Conservation (phyloP, 2,797 vertebrate species). For the Cuniculus paca region DNA sequence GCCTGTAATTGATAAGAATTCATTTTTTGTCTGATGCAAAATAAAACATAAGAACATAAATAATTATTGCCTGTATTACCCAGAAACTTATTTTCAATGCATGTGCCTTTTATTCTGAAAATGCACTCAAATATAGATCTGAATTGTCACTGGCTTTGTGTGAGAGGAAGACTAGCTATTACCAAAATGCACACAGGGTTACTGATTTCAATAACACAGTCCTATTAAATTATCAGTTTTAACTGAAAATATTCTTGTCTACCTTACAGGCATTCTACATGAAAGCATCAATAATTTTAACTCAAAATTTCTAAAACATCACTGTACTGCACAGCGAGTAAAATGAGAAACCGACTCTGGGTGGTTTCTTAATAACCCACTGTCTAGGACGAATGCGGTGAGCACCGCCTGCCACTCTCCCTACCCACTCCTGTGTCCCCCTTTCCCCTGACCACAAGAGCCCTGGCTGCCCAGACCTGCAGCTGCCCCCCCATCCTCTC, state of each 20-base stretch:
- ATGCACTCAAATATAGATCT: neutral
- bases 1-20: neutral
- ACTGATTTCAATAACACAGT: neutral
- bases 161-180: neutral
- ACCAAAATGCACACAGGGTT: constrained; percentile 13
- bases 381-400: fast-evolving
- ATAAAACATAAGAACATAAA: neutral
- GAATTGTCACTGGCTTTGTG: constrained; percentile 8
- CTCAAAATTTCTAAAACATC: neutral
- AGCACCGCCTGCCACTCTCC: fast-evolving
- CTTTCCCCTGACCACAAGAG: fast-evolving
- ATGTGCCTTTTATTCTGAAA: neutral
- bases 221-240: neutral
- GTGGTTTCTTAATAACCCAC: fast-evolving
- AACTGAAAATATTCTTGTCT: neutral
- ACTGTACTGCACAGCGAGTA: neutral
- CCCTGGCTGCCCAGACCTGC: neutral
- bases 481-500: fast-evolving
- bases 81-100: neutral
- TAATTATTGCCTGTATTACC: neutral
- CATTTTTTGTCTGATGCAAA: neutral
- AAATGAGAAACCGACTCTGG: neutral
- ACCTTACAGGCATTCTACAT: neutral
- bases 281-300: neutral
- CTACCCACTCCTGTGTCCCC: neutral